Base-by-base conservation (phyloP, 53 echinoderm and acorn worm genomes). In the Stichopus horrens region DNA sequence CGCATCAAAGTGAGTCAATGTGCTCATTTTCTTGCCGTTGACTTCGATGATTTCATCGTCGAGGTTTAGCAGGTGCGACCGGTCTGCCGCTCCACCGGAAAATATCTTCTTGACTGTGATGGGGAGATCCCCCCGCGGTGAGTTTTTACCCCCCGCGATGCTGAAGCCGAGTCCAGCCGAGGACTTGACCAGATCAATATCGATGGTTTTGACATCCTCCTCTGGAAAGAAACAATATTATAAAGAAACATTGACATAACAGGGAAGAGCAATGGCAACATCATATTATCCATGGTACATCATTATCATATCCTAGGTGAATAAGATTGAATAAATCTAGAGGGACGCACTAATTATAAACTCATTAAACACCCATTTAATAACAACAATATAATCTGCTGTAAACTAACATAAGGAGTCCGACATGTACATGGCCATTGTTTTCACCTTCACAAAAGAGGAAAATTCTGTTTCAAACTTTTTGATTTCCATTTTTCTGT, bases 71-170 rank as follows among this genome's bases (percentile, higher is more conserved):
- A 91, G 88, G 0, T 95, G 94, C 10, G 96, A 91, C 23, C 94
- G 85, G 87, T 99, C 90, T 4, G 95, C 95, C 81, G 94, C 96
- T 10, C 99, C 99, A 52, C 99, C 99, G 5, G 92, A 86, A 92
- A 99, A 99, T 81, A 99, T 94, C 86, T 95, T 99, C 93, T 99
- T 99, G 89, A 96, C 92, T 7, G 96, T 96, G 88, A 98, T 95
- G 57, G 95, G 99, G 23, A 93, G 83, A 79, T 96, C 95, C 14
- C 99, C 99, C 74, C 91, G 94, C 7, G 98, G 95, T 19, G 99
- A 98, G 71, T 94, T 94, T 57, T 88, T 91, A 54, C 99, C 99
- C 23, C 99, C 99, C 58, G 96, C 99, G 9, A 98, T 92, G 79
- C 99, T 98, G 91, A 98, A 96, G 53, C 99, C 99, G 21, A 98